Conservation (phyloP, 2,888 invertebrate species). For the Yponomeuta evonymella region DNA sequence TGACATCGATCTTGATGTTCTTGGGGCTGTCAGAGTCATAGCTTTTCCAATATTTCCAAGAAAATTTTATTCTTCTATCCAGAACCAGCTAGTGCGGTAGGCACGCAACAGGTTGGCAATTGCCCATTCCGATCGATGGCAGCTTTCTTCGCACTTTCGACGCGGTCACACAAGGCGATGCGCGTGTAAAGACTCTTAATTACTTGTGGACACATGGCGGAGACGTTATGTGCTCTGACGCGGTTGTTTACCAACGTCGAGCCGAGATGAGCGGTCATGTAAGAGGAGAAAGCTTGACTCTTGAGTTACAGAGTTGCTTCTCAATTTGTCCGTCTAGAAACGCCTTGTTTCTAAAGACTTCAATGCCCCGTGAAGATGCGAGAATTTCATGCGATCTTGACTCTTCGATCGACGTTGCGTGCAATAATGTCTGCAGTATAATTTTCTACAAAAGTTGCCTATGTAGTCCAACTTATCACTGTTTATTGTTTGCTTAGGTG, state of each 20-base stretch:
- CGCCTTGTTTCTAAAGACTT: background rate
- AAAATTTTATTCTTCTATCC: conserved; percentile 11
- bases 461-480: background rate
- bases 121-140: conserved; percentile 55
- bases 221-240: conserved; percentile 15
- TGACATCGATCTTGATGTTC: background rate
- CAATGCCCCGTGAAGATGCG: background rate
- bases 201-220: conserved; percentile 30
- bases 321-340: background rate
- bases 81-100: conserved; percentile 13
- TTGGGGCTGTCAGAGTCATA: background rate
- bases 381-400: background rate
- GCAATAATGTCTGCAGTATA: background rate
- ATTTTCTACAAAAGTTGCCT: background rate
- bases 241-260: conserved; percentile 17
- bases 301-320: background rate
- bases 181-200: conserved; percentile 60
- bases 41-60: conserved; percentile 14
- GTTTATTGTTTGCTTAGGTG: background rate
- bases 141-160: conserved; percentile 71
- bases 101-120: conserved; percentile 28
- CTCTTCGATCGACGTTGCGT: background rate
- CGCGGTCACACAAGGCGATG: conserved; percentile 23
- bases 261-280: conserved; percentile 4
- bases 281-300: conserved; percentile 11